phyloP scores from a whole-genome alignment of 2,797 vertebrate species.

The Bradypus variegatus region DNA sequence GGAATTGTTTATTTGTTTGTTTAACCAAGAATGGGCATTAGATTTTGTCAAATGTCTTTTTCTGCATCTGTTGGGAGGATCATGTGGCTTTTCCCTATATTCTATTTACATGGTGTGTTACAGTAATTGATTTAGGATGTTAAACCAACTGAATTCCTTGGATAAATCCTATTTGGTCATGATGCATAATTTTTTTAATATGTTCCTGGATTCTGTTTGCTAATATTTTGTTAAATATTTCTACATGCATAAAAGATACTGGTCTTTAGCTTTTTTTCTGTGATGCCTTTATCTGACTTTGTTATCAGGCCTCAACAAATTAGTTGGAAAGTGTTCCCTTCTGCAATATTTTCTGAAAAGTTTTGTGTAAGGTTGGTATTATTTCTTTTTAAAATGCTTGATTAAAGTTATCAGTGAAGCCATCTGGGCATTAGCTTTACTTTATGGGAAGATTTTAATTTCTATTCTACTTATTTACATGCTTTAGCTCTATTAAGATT shows the following conservation, averaged over 20 bases:
- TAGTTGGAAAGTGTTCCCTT: not conserved
- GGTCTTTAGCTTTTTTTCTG: not conserved
- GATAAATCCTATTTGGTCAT: not conserved
- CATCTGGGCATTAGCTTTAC: not conserved
- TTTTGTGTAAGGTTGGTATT: not conserved
- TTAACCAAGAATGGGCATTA: not conserved
- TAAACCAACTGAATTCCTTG: not conserved
- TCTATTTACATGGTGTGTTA: not conserved
- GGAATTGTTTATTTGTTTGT: no score
- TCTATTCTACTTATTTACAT: not conserved
- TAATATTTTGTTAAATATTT: no score
- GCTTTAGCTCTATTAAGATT: not conserved
- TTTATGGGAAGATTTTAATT: not conserved
- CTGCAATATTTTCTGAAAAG: slow-evolving; percentile 9
- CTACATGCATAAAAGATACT: no score
- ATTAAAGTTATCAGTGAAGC: not conserved
- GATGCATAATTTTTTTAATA: not conserved
- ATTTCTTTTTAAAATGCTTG: no score
- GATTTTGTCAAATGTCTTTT: not conserved
- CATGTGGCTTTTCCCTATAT: not conserved
- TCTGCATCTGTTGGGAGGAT: not conserved
- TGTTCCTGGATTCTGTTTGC: not conserved
- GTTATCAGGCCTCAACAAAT: not conserved
- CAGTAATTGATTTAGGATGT: not conserved
- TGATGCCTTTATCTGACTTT: not conserved